A percentile compares a stretch with the other conserved stretches of the same genome.
phyloP scores from a whole-genome alignment of 2,113 vertebrate genomes.

The Nasalis larvatus region DNA sequence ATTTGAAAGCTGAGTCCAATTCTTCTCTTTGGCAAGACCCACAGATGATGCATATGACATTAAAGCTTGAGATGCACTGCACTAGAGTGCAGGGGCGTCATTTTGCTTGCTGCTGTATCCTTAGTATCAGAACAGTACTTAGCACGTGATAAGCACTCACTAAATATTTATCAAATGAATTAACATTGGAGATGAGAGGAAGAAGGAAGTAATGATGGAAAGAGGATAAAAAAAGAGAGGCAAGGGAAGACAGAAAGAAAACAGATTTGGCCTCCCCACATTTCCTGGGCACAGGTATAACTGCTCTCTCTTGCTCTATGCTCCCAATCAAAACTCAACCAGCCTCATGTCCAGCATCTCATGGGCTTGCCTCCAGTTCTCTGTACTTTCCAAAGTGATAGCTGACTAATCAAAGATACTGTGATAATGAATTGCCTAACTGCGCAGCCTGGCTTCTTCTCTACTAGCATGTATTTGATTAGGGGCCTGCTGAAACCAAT shows the following conservation, averaged over 20 bases:
- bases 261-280: background rate
- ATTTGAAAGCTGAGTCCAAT: background rate
- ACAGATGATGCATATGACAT: background rate
- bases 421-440: slow-evolving; percentile 63
- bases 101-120: background rate
- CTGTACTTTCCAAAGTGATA: background rate
- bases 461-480: slow-evolving; percentile 54
- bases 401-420: slow-evolving; percentile 60
- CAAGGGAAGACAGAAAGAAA: background rate
- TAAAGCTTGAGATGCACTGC: background rate
- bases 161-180: background rate
- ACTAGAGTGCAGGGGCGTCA: background rate
- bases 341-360: background rate
- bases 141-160: background rate
- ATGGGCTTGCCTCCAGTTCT: background rate
- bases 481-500: slow-evolving; percentile 64
- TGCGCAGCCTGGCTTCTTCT: background rate
- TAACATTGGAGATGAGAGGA: background rate
- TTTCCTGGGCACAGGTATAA: background rate
- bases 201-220: background rate
- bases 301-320: background rate
- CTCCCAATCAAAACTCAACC: background rate
- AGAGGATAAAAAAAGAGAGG: background rate
- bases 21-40: background rate
- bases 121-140: background rate